A percentile compares a stretch with the other conserved stretches of the same genome.
Conservation (phyloP, 92 coral and sea anemone species). For the Micromussa lordhowensis region DNA sequence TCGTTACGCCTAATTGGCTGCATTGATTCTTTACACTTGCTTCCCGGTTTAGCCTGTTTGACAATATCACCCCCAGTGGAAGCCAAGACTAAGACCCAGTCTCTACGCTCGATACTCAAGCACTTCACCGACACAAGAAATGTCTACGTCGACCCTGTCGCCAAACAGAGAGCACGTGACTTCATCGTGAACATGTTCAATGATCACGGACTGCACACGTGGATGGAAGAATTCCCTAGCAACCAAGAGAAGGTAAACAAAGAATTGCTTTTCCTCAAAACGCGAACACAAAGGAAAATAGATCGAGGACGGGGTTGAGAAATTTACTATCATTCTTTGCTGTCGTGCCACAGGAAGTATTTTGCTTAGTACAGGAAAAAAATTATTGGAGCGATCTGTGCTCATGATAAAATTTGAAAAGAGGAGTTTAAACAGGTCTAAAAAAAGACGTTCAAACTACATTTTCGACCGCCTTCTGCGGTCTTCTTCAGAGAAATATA, state of each 20-base stretch:
- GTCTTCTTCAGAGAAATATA: too few species aligned
- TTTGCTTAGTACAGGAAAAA: too few species aligned
- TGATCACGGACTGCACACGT: slow-evolving; percentile 77
- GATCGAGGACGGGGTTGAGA: neutral
- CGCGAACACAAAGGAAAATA: neutral
- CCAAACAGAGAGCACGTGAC: slow-evolving; percentile 74
- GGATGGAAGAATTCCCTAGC: slow-evolving; percentile 77
- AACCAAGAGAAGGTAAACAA: slow-evolving; percentile 37
- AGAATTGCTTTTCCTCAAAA: neutral
- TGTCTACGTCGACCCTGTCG: slow-evolving; percentile 45
- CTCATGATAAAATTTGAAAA: too few species aligned
- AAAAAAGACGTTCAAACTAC: too few species aligned
- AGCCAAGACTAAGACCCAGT: slow-evolving; percentile 15
- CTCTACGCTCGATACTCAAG: slow-evolving; percentile 54
- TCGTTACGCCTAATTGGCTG: too few species aligned
- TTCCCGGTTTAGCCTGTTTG: neutral
- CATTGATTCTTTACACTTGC: neutral
- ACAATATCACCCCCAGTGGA: neutral
- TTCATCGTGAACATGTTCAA: slow-evolving; percentile 69
- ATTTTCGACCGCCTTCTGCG: too few species aligned
- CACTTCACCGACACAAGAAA: slow-evolving; percentile 76
- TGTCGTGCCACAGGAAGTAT: too few species aligned
- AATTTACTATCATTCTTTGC: too few species aligned
- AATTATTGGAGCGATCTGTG: too few species aligned
- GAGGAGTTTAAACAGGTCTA: too few species aligned